These are phyloP conservation scores for Bellardia bayeri DNA, from an alignment of 2,888 invertebrate genomes.

Conservation along the genomic window DNA sequence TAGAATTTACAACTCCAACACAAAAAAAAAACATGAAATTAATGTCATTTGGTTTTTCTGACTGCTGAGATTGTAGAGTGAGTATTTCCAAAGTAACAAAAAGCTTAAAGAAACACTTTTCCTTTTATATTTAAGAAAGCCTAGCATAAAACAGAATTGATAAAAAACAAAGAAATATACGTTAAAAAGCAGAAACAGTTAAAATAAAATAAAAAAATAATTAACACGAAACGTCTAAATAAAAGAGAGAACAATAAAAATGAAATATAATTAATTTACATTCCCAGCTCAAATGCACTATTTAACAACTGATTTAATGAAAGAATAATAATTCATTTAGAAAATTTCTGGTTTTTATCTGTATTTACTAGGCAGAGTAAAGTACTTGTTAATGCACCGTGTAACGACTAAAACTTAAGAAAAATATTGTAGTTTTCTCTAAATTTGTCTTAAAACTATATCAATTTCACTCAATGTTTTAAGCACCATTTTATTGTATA, in stretches of 20 bases:
- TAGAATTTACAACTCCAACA: background rate
- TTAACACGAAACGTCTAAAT: constrained; percentile 12
- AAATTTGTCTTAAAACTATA: constrained; percentile 10
- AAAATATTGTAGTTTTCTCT: background rate
- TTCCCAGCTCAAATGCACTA: constrained; percentile 70
- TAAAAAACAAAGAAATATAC: background rate
- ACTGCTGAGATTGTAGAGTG: background rate
- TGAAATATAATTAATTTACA: constrained; percentile 56
- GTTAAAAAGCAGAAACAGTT: constrained; percentile 28
- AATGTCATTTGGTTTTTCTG: constrained; percentile 1
- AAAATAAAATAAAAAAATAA: constrained; percentile 8
- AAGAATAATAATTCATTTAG: constrained; percentile 69
- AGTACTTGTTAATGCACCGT: constrained; percentile 29
- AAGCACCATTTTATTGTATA: constrained; percentile 2
- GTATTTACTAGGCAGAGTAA: background rate
- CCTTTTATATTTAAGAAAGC: constrained; percentile 40
- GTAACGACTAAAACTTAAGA: constrained; percentile 28
- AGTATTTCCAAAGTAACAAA: background rate
- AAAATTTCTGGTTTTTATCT: constrained; percentile 11
- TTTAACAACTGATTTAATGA: constrained; percentile 69
- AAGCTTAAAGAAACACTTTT: constrained; percentile 56
- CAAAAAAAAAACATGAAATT: background rate
- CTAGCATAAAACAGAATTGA: background rate
- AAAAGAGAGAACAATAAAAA: background rate
- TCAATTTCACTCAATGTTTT: constrained; percentile 29